These are phyloP conservation scores for Leucophora obtusa DNA, from an alignment of 2,888 invertebrate species.

Conservation along the genomic window DNA sequence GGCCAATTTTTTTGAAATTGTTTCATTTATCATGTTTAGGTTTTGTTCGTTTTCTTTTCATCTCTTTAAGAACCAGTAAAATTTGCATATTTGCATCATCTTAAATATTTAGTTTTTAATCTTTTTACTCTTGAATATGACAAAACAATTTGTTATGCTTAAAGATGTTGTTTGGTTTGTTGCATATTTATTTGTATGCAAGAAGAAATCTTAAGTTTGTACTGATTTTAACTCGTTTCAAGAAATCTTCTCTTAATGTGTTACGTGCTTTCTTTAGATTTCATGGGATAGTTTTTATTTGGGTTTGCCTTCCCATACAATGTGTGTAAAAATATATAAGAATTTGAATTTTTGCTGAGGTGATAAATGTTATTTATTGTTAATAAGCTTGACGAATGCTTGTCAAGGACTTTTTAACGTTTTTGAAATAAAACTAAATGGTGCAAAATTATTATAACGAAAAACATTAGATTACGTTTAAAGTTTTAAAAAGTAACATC, in stretches of 20 bases:
- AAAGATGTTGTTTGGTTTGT: constrained; percentile 54
- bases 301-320: constrained; percentile 39
- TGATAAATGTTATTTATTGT: constrained; percentile 63
- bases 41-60: not conserved
- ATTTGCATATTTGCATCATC: constrained; percentile 63
- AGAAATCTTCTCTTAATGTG: constrained; percentile 58
- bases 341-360: constrained; percentile 17
- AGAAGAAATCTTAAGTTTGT: no score
- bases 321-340: constrained; percentile 42
- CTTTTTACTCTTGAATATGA: constrained; percentile 60
- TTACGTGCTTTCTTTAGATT: constrained; percentile 62
- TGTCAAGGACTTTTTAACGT: constrained; percentile 62
- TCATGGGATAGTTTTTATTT: constrained; percentile 60
- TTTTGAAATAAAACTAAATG: not conserved
- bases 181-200: constrained; percentile 25
- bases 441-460: constrained; percentile 38
- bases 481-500: not conserved
- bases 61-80: constrained; percentile 29
- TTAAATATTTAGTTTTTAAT: constrained; percentile 28
- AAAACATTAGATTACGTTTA: constrained; percentile 23
- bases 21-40: constrained; percentile 59
- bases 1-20: constrained; percentile 37
- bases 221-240: constrained; percentile 59
- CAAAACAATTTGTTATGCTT: constrained; percentile 68
- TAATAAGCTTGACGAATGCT: constrained; percentile 65